Base-by-base conservation (phyloP, 2,113 vertebrate species). In the Nothocercus nigrocapillus region DNA sequence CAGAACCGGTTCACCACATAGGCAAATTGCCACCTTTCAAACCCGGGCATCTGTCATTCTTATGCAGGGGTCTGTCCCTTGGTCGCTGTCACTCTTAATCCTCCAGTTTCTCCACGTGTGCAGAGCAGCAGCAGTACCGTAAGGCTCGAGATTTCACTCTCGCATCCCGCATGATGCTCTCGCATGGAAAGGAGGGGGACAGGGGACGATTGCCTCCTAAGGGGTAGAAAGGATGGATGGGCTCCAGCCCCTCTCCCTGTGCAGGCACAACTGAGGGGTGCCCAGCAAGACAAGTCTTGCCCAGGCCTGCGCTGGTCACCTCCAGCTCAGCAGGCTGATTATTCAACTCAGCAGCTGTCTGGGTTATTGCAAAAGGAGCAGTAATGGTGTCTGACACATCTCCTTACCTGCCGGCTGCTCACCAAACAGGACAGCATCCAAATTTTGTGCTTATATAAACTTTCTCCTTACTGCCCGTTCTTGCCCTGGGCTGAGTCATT, bases 1-100 rank as follows among this genome's bases (percentile, higher is more conserved):
- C 93, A 96, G 94, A 93, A 77, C 85, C 77, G 88, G 89, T 96
- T 97, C 95, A 85, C 96, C 94, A 86, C 96, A 91, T 76, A 96
- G 96, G 96, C 95, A 97, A 94, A 97, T 93, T 93, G 95, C 97
- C 97, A 97, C 97, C 98, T 97, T 96, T 97, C 95, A 95, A 96
- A 97, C 93, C 86, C 86, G 96, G 94, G 96, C 91, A 96, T 95
- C 96, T 95, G 94, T 96, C 91, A 90, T 72, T 92, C 95, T 89
- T 83, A 92, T 77, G 81, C 73, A 82, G 82, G 69, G 36, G 21
- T 76, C 85, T 91, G 89, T 61, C 81, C 72, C 56, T 86, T 75
- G 64, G 74, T 85, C 89, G 47, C 75, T 89, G 85, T 70, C 5
- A 0, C 2, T 0, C 76, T 68, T 89, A 62, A 94, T 79, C 78